Evolutionary conservation across 2,113 vertebrate genomes (phyloP).

Genomic region (Sigmodon hispidus): DNA sequence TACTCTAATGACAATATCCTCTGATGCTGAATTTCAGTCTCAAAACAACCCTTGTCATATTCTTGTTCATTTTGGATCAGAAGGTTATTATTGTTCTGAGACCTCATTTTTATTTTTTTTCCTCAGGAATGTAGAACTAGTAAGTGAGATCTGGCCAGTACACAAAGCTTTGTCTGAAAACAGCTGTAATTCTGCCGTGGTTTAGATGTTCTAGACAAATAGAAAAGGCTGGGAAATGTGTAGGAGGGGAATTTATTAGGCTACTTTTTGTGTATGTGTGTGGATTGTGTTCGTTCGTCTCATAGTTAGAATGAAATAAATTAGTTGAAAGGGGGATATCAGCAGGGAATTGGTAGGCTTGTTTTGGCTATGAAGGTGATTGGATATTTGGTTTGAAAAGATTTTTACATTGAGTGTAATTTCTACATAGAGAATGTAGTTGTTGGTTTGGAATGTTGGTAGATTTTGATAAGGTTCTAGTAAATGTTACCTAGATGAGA

Average conservation of each 20-base stretch:
- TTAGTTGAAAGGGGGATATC: conserved; percentile 1
- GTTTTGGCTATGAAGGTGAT: conserved; percentile 33
- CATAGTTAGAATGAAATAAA: not conserved
- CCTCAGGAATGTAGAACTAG: conserved; percentile 41
- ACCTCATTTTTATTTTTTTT: conserved; percentile 41
- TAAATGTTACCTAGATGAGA: conserved; percentile 8
- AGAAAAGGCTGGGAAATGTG: conserved; percentile 60
- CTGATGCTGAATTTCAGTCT: not conserved
- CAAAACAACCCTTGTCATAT: not conserved
- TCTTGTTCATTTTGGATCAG: not conserved
- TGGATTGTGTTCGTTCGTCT: conserved; percentile 66
- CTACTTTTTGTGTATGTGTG: conserved; percentile 29
- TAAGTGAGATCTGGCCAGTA: conserved; percentile 36
- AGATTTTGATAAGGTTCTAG: not conserved
- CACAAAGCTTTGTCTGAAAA: conserved; percentile 48
- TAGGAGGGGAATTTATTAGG: conserved; percentile 43
- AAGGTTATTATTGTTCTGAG: conserved; percentile 56
- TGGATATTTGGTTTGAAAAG: conserved; percentile 27
- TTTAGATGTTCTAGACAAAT: conserved; percentile 51
- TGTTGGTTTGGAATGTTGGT: not conserved
- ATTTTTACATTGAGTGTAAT: not conserved
- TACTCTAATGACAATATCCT: not conserved
- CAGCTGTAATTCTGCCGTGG: conserved; percentile 16
- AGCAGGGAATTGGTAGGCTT: conserved; percentile 21
- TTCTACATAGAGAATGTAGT: not conserved